Base-by-base conservation (phyloP, 2,113 vertebrate genomes). In the Microtus oregoni region DNA sequence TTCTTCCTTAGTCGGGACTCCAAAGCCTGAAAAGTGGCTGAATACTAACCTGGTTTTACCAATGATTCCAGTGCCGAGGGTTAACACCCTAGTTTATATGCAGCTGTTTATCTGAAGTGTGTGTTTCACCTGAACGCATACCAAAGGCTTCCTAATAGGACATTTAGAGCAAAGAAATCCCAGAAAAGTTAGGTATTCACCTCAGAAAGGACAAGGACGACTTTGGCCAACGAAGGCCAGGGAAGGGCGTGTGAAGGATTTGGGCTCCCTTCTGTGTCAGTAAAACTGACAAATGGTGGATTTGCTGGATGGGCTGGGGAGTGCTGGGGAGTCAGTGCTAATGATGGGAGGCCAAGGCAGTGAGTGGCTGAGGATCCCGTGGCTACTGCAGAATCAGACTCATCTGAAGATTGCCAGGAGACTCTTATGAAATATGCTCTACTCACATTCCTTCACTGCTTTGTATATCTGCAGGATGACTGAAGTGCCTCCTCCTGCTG, bases 401-500 rank as follows among this genome's bases (percentile, higher is more conserved):
- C 52, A 24, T 72, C 81, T 4, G 19, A 19, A 70, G 26, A 89
- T 65, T 95, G 30, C 8, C 10, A 72, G 61, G 44, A 68, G 38
- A 61, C 68, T 32, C 24, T 63, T 47, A 44, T 14, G 68, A 38
- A 52, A 10, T 41, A 30, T 47, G 24, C 61, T 68, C 30, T 83
- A 15, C 73, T 87, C 12, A 13, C 1, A 0, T 44, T 15, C 86
- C 30, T 72, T 83, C 88, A 38, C 78, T 76, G 26, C 35, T 35
- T 89, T 86, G 50, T 35, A 5, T 95, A 73, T 93, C 72, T 91
- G n/a, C 32, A 98, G 97, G 97, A 97, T 0, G 96, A 97, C 91
- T 98, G 96, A 98, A 8, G 1, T 3, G 0, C 6, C 55, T 65
- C 86, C 0, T 0, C 8, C 47, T 0, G 24, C 58, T n/a, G 1